These are phyloP conservation scores for Bothrops jararaca DNA, from an alignment of 2,113 vertebrate species.

Conservation along the genomic window DNA sequence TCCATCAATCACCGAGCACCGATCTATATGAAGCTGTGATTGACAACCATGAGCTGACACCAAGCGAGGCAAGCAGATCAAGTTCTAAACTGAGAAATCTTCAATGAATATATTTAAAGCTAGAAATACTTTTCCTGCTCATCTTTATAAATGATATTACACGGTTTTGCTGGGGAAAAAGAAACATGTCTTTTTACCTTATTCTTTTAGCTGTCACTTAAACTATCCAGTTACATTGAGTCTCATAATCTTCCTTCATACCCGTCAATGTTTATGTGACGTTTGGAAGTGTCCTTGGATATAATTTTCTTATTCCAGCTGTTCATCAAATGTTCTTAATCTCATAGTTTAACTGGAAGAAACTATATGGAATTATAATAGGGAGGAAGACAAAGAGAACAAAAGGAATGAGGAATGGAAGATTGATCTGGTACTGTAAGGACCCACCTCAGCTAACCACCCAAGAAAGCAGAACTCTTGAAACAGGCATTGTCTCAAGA, in stretches of 20 bases:
- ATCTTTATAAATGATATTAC: slow-evolving; percentile 41
- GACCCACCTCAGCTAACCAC: too few relatives aligned
- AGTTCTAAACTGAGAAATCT: background rate
- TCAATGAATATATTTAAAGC: slow-evolving; percentile 28
- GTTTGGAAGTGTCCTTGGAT: background rate
- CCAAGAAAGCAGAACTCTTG: too few relatives aligned
- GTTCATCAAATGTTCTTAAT: background rate
- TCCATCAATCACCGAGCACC: slow-evolving; percentile 25
- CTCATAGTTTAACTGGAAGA: background rate
- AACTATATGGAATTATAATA: background rate
- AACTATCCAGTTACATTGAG: background rate
- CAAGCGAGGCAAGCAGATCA: background rate
- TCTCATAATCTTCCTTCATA: background rate
- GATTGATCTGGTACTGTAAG: background rate
- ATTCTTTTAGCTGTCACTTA: slow-evolving; percentile 9
- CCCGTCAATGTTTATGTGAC: rapidly evolving
- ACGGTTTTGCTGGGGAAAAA: background rate
- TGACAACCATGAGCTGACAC: slow-evolving; percentile 38
- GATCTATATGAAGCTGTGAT: background rate
- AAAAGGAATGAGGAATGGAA: background rate
- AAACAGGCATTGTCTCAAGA: too few relatives aligned
- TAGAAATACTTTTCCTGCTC: background rate
- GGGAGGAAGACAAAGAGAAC: too few relatives aligned
- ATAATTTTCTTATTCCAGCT: background rate
- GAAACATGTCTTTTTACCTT: background rate